A percentile compares a stretch with the other conserved stretches of the same genome.
Conservation (phyloP, 2,888 invertebrate species). For the Phortica magna region DNA sequence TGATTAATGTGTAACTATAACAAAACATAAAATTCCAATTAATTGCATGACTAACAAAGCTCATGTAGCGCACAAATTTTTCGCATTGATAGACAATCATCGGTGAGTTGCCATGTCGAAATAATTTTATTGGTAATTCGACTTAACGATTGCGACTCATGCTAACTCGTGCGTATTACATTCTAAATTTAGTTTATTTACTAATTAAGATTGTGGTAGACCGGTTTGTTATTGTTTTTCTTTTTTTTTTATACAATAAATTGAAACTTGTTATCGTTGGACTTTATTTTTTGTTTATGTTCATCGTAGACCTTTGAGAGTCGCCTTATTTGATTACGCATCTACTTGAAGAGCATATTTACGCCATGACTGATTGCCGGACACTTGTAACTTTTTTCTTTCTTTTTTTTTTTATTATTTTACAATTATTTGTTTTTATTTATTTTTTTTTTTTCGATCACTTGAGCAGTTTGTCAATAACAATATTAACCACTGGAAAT, state of each 20-base stretch:
- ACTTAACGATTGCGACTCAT: background rate
- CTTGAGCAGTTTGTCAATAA: slow-evolving; percentile 68
- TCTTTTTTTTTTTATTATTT: slow-evolving; percentile 36
- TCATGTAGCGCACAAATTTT: too few relatives aligned
- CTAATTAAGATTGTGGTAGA: slow-evolving; percentile 24
- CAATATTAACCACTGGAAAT: slow-evolving; percentile 71
- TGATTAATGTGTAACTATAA: too few relatives aligned
- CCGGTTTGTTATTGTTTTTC: background rate
- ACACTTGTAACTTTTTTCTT: slow-evolving; percentile 62
- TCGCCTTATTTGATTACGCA: slow-evolving; percentile 58
- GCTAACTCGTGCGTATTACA: background rate
- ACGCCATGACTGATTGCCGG: slow-evolving; percentile 61
- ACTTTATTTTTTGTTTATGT: background rate
- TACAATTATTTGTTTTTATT: slow-evolving; percentile 35
- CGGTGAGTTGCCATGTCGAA: background rate
- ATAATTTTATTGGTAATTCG: background rate
- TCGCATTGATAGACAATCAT: too few relatives aligned
- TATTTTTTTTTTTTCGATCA: slow-evolving; percentile 43
- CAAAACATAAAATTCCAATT: too few relatives aligned
- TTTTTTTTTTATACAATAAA: slow-evolving; percentile 3
- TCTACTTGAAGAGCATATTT: slow-evolving; percentile 47
- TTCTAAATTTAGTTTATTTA: slow-evolving; percentile 33
- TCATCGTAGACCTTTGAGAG: background rate
- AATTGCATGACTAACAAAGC: too few relatives aligned
- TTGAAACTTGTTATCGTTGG: background rate